These are phyloP conservation scores for Cardinalis cardinalis DNA, from an alignment of 2,113 vertebrate species.

Conservation along the genomic window DNA sequence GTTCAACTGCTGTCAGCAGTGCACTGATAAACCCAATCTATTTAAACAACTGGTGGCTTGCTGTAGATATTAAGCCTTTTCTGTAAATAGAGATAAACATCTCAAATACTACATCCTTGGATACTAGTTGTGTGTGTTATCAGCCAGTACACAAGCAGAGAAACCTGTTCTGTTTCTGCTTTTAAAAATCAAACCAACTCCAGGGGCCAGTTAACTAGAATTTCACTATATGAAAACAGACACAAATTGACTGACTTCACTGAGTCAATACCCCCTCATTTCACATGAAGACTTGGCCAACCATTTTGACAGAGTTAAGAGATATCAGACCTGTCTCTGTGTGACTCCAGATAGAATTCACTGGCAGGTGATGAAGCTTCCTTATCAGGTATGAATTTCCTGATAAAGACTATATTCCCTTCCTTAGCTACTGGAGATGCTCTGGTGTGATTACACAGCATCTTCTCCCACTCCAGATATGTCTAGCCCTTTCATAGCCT, in stretches of 20 bases:
- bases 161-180: background rate
- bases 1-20: background rate
- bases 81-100: background rate
- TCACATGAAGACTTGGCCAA: background rate
- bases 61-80: background rate
- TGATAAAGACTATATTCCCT: background rate
- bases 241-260: background rate
- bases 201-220: background rate
- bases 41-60: background rate
- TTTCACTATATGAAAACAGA: background rate
- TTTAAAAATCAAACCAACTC: background rate
- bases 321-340: background rate
- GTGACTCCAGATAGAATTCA: background rate
- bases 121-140: background rate
- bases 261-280: background rate
- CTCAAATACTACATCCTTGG: background rate
- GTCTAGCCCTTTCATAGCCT: background rate
- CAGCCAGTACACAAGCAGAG: background rate
- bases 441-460: background rate
- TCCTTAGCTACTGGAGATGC: background rate
- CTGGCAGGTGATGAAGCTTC: accelerated
- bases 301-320: background rate
- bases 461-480: background rate
- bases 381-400: background rate
- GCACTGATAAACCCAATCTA: background rate